A percentile compares a stretch with the other conserved stretches of the same genome.
Evolutionary conservation across 2,888 invertebrate species (phyloP).

Genomic region (Epirrita christyi): DNA sequence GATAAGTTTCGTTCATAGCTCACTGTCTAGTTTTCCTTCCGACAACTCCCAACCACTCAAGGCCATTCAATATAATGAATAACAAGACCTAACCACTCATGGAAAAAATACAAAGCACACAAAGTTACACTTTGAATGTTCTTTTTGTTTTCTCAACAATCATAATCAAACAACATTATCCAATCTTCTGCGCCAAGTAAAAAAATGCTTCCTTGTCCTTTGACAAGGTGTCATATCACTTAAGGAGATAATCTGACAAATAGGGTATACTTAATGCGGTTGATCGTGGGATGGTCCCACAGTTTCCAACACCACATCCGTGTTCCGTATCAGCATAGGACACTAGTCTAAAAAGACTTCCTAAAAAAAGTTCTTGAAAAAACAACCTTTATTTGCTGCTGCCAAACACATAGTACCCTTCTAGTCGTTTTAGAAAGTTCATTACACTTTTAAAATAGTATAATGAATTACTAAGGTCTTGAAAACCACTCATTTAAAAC

Average conservation of each 20-base stretch:
- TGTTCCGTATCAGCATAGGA: conserved; percentile 11
- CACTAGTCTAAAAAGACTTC: conserved; percentile 4
- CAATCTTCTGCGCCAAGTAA: neutral
- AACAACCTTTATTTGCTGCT: too few species aligned
- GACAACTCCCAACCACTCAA: too few species aligned
- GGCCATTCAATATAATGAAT: too few species aligned
- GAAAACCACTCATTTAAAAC: conserved; percentile 26
- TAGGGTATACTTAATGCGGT: conserved; percentile 26
- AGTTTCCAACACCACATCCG: conserved; percentile 21
- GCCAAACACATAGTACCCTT: too few species aligned
- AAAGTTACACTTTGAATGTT: neutral
- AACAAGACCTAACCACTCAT: too few species aligned
- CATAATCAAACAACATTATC: neutral
- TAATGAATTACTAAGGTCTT: conserved; percentile 1
- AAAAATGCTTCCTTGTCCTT: conserved; percentile 1
- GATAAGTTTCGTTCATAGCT: too few species aligned
- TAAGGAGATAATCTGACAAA: conserved; percentile 19
- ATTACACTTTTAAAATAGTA: neutral
- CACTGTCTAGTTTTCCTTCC: too few species aligned
- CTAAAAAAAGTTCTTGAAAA: neutral
- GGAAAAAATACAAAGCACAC: too few species aligned
- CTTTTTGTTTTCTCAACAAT: neutral
- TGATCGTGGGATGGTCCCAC: conserved; percentile 7
- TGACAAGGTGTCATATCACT: conserved; percentile 8
- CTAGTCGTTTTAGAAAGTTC: neutral